These are phyloP conservation scores for Conus canariensis DNA, from an alignment of 2,888 invertebrate species.

Conservation along the genomic window DNA sequence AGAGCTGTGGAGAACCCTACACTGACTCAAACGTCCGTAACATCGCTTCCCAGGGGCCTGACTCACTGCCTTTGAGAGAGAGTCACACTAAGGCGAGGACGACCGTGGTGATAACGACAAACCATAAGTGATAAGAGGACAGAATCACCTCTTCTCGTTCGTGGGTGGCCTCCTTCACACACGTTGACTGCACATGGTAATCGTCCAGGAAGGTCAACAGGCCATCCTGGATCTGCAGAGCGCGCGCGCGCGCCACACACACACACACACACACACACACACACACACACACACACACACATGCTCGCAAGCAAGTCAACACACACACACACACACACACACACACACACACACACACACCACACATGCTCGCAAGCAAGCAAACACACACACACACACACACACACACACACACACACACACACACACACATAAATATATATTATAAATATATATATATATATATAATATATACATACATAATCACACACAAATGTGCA, in stretches of 20 bases:
- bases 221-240: too few relatives aligned
- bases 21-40: too few relatives aligned
- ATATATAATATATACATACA: neutral
- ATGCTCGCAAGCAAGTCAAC: neutral
- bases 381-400: neutral
- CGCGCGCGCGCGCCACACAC: neutral
- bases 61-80: too few relatives aligned
- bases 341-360: neutral
- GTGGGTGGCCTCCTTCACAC: neutral
- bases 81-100: too few relatives aligned
- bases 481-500: neutral
- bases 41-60: too few relatives aligned
- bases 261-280: neutral
- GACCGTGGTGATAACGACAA: too few relatives aligned
- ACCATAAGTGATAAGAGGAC: too few relatives aligned
- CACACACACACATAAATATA: neutral
- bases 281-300: constrained; percentile 4
- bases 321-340: neutral
- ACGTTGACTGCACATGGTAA: neutral
- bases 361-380: neutral
- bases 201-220: too few relatives aligned
- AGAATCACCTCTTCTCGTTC: too few relatives aligned
- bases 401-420: neutral
- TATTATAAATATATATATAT: too few relatives aligned
- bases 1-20: too few relatives aligned